A percentile compares a stretch with the other conserved stretches of the same genome.
Evolutionary conservation across 2,797 vertebrate species (phyloP).

Genomic region (Petrocephalus schoutedeni): DNA sequence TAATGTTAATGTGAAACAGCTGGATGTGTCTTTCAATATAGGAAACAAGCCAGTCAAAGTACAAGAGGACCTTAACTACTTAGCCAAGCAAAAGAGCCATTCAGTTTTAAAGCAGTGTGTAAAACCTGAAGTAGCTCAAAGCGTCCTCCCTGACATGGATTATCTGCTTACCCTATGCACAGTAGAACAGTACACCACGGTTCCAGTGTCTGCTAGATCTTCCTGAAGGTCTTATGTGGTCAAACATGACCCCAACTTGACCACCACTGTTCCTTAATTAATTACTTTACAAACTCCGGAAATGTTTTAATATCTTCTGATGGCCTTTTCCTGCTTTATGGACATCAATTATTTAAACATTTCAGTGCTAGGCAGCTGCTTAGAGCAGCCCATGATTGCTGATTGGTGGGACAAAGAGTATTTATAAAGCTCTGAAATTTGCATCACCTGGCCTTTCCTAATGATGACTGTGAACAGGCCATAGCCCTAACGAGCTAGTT

Average conservation of each 20-base stretch:
- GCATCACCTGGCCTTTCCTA: not conserved
- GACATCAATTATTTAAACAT: not conserved
- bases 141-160: too few relatives aligned
- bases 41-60: too few relatives aligned
- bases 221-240: not conserved
- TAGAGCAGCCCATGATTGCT: not conserved
- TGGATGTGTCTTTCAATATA: too few relatives aligned
- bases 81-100: too few relatives aligned
- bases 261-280: not conserved
- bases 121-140: too few relatives aligned
- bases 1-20: too few relatives aligned
- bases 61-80: too few relatives aligned
- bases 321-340: not conserved
- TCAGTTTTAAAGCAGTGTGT: too few relatives aligned
- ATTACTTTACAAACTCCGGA: not conserved
- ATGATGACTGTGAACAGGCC: not conserved
- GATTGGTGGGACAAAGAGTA: too few relatives aligned
- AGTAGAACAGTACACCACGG: not conserved
- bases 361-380: not conserved
- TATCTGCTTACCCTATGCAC: not conserved
- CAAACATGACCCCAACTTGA: not conserved
- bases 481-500: not conserved
- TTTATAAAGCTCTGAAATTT: not conserved
- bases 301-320: not conserved
- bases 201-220: not conserved